phyloP scores from a whole-genome alignment of 2,113 vertebrate species.

The Erythrocercus mccallii region DNA sequence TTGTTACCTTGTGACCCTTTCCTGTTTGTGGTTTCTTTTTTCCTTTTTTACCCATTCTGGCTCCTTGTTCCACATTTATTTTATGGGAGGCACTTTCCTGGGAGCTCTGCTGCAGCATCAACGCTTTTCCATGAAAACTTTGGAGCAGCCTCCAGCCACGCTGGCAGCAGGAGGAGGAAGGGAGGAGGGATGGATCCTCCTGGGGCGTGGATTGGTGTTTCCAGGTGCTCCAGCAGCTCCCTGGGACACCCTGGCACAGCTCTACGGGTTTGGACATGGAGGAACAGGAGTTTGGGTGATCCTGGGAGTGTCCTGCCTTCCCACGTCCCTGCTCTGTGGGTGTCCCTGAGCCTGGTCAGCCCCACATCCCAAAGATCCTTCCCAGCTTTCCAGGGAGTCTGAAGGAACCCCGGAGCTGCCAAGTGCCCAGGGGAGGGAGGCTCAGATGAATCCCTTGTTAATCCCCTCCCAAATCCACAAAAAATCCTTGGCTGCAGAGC shows the following conservation, averaged over 20 bases:
- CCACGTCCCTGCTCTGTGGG: not conserved
- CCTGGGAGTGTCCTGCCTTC: not conserved
- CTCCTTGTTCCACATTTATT: not conserved
- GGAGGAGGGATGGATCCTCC: not conserved
- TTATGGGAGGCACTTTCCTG: not conserved
- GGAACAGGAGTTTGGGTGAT: not conserved
- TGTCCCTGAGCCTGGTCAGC: not conserved
- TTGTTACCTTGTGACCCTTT: not conserved
- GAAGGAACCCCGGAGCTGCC: not conserved
- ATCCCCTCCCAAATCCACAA: not conserved
- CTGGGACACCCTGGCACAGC: not conserved
- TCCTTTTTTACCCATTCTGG: accelerated
- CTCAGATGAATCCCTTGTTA: not conserved
- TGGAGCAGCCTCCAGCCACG: not conserved
- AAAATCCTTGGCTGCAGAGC: not conserved
- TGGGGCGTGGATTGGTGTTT: not conserved
- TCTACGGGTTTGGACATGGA: not conserved
- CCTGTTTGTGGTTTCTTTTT: not conserved
- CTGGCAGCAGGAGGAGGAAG: not conserved
- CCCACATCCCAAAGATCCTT: not conserved
- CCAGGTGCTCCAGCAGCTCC: not conserved
- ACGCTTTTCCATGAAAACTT: not conserved
- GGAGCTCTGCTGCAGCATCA: not conserved
- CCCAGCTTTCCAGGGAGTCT: not conserved
- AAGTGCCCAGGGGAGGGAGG: too few species aligned